phyloP scores from a whole-genome alignment of 2,113 vertebrate species.

The Seriola quinqueradiata region DNA sequence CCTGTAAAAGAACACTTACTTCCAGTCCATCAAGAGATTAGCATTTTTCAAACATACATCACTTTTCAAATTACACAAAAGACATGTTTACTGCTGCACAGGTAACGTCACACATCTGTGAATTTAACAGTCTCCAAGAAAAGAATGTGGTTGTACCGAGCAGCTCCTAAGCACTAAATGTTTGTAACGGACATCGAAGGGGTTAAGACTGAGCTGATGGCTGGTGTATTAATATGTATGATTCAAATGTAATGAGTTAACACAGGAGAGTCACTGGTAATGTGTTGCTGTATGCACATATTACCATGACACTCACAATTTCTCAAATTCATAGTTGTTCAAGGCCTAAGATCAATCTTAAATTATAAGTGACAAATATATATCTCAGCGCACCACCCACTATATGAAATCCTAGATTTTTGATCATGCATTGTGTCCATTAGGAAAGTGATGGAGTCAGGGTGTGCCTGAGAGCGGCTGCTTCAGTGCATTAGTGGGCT shows the following conservation, averaged over 20 bases:
- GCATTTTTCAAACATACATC: not conserved
- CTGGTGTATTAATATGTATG: no score
- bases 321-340: not conserved
- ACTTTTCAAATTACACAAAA: not conserved
- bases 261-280: no score
- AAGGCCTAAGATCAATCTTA: not conserved
- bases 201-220: no score
- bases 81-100: no score
- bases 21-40: not conserved
- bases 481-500: constrained; percentile 68
- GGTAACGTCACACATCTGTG: not conserved
- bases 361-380: not conserved
- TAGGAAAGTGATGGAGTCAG: constrained; percentile 56
- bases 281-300: not conserved
- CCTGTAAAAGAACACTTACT: not conserved
- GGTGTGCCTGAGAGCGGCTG: constrained; percentile 58
- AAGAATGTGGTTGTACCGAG: not conserved
- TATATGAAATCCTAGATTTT: constrained; percentile 17
- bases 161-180: no score
- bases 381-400: not conserved
- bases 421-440: constrained; percentile 32
- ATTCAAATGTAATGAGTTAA: no score
- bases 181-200: no score
- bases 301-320: not conserved
- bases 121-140: not conserved